A percentile compares a stretch with the other conserved stretches of the same genome.
These are phyloP conservation scores for Cremastinae sp. DNA, from an alignment of 2,888 invertebrate genomes.

Conservation along the genomic window DNA sequence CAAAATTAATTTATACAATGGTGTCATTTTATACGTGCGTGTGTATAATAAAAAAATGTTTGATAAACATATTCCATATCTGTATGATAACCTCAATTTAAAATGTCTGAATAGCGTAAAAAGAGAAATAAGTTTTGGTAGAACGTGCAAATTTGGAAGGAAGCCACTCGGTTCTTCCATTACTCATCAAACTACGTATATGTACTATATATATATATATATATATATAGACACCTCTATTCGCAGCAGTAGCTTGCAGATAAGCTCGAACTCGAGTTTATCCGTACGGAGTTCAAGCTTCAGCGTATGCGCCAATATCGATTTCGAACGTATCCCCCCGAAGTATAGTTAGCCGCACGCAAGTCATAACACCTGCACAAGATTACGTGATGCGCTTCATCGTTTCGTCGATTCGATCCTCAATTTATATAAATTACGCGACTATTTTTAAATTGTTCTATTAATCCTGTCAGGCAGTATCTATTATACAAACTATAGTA, in stretches of 20 bases:
- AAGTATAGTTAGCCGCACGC: conserved; percentile 30
- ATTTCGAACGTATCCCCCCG: conserved; percentile 41
- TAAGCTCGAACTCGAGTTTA: conserved; percentile 42
- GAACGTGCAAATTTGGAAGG: conserved; percentile 26
- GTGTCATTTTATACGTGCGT: too few relatives aligned
- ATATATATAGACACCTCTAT: conserved; percentile 7
- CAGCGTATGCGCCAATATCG: conserved; percentile 56
- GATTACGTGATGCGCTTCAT: conserved; percentile 56
- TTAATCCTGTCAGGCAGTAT: neutral
- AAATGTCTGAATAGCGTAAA: neutral
- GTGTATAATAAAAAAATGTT: too few relatives aligned
- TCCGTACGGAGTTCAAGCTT: conserved; percentile 45
- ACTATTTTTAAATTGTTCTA: too few relatives aligned
- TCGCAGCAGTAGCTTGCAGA: conserved; percentile 13
- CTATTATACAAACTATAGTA: too few relatives aligned
- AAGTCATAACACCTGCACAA: conserved; percentile 40
- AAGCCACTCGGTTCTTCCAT: neutral
- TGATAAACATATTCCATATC: too few relatives aligned
- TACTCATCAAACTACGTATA: conserved; percentile 1
- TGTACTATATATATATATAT: too few relatives aligned
- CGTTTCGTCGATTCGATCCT: conserved; percentile 32
- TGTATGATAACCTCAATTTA: neutral
- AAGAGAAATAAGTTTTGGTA: conserved; percentile 13
- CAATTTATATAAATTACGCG: conserved; percentile 3
- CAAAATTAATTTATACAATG: too few relatives aligned